Percentiles rank a stretch among this genome's conserved stretches.
Evolutionary conservation across 2,113 vertebrate genomes (phyloP).

Genomic region (Cinclus cinclus): DNA sequence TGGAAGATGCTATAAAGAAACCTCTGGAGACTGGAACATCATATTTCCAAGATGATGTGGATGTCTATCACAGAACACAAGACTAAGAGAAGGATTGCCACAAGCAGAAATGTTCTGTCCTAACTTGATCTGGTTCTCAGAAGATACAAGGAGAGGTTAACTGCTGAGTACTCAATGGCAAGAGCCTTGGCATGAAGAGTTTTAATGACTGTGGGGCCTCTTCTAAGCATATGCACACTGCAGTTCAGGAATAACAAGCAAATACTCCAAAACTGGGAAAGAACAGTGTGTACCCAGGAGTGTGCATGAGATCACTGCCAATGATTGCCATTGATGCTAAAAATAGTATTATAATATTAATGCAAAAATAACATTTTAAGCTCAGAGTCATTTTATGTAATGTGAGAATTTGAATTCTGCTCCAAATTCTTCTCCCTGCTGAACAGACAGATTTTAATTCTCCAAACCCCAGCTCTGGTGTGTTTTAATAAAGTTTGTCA

Average conservation of each 20-base stretch:
- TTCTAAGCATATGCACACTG: rapidly evolving
- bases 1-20: background rate
- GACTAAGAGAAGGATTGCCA: background rate
- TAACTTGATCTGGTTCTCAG: background rate
- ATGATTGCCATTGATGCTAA: conserved; percentile 16
- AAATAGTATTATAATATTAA: background rate
- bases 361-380: conserved; percentile 9
- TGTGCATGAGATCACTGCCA: background rate
- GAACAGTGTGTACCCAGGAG: conserved; percentile 33
- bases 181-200: background rate
- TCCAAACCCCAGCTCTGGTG: background rate
- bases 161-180: background rate
- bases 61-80: background rate
- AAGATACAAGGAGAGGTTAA: background rate
- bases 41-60: background rate
- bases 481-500: background rate
- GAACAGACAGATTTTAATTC: background rate
- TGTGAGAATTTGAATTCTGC: background rate
- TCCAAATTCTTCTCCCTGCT: background rate
- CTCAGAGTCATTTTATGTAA: background rate
- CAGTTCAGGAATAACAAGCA: background rate
- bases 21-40: background rate
- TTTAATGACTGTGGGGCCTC: background rate
- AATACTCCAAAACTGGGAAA: background rate
- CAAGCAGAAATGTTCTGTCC: background rate